Evolutionary conservation across 2,113 vertebrate species (phyloP).

Genomic region (Callochromis pleurospilus): DNA sequence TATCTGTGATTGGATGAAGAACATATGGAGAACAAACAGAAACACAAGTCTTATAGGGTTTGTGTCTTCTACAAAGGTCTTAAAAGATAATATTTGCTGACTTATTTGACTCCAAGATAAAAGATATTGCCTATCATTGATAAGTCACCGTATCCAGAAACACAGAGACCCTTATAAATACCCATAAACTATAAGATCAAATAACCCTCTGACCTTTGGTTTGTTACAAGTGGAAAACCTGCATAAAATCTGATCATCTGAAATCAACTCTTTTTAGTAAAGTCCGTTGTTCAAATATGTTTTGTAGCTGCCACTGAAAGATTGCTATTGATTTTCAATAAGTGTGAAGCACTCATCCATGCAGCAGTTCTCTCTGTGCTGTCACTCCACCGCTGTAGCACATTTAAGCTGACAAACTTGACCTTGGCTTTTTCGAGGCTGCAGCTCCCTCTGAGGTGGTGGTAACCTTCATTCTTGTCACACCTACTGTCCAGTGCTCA

Average conservation of each 20-base stretch:
- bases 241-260: slow-evolving; percentile 13
- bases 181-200: not conserved
- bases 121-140: not conserved
- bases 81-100: not conserved
- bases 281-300: slow-evolving; percentile 40
- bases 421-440: slow-evolving; percentile 50
- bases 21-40: not conserved
- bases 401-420: slow-evolving; percentile 39
- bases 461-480: slow-evolving; percentile 30
- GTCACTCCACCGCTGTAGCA: slow-evolving; percentile 27
- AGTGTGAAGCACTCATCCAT: slow-evolving; percentile 47
- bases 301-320: slow-evolving; percentile 46
- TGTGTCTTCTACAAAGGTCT: no score
- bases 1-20: not conserved
- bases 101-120: not conserved
- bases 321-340: slow-evolving; percentile 74
- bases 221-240: not conserved
- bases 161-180: not conserved
- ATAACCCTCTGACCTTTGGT: slow-evolving; percentile 1
- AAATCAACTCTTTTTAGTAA: slow-evolving; percentile 7
- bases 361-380: slow-evolving; percentile 11
- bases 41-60: not conserved
- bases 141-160: not conserved
- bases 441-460: slow-evolving; percentile 20
- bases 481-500: slow-evolving; percentile 11